Evolutionary conservation across 53 echinoderm and acorn worm species (phyloP), one percentile per base, ranked within the genome.

Genomic region (Paracentrotus lividus): DNA sequence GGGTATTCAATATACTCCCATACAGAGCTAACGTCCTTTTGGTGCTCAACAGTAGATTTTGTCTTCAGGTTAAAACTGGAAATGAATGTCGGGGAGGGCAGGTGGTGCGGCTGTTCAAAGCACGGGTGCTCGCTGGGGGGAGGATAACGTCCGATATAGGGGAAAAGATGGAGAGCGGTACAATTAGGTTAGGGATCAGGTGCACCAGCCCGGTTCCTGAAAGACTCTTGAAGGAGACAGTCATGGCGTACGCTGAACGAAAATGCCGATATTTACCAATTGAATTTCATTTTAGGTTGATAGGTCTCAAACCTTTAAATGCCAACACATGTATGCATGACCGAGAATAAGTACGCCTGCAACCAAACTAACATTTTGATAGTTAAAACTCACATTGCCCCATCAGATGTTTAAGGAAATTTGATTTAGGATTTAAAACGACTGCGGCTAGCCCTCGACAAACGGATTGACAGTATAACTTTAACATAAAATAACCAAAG

Each of bases 111-210:
- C 86, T 86, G 86, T 36, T 55, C 86, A 86, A 86, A 86, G 86
- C 86, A 16, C 56, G 31, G 26, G 86, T 86, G 54, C 8, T 55
- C 86, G 86, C 54, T 53, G 86, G 86, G 31, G 86, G 55, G n/a
- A n/a, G n/a, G n/a, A n/a, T n/a, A n/a, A n/a, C n/a, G n/a, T n/a
- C n/a, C n/a, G n/a, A n/a, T n/a, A n/a, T n/a, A 53, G 86, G 55
- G 86, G 8, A 36, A n/a, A 3, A 33, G 86, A 86, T 5, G 42
- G 14, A 34, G 86, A 86, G 57, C 55, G 55, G 33, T 32, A 56
- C 86, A 86, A 86, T 86, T 86, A 23, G 86, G 86, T 86, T 86
- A 86, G 4, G 4, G 55, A 56, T 86, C 86, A 86, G 86, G 86
- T 86, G 86, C 54, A 18, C 33, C 34, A 36, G 1, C 8, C 86